phyloP scores from a whole-genome alignment of 2,888 invertebrate genomes.

The Ptychoptera albimana region DNA sequence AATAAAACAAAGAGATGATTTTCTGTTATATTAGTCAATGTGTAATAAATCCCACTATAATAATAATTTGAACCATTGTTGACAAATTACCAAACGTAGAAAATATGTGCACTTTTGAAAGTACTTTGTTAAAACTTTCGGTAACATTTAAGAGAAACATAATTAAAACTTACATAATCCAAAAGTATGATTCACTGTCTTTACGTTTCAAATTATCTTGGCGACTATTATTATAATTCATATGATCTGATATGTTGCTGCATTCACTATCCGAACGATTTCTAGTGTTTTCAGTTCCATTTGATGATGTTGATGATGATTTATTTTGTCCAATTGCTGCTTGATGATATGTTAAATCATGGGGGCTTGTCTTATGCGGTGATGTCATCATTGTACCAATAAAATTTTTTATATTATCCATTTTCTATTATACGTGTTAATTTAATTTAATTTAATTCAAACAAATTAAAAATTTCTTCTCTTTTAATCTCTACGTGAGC shows the following conservation, averaged over 20 bases:
- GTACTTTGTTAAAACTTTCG: no score
- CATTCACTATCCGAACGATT: conserved; percentile 7
- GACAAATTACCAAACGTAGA: no score
- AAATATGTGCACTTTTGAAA: no score
- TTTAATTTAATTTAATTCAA: no score
- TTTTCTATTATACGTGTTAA: neutral
- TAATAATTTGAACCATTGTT: no score
- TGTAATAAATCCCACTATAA: no score
- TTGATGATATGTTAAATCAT: neutral
- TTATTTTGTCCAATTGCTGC: neutral
- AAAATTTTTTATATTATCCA: conserved; percentile 7
- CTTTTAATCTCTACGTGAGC: no score
- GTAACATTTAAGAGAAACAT: neutral
- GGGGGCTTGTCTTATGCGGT: conserved; percentile 2
- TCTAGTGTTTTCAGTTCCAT: conserved; percentile 12
- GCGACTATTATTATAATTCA: neutral
- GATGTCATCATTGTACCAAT: conserved; percentile 3
- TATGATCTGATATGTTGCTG: neutral
- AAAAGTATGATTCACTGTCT: conserved; percentile 27
- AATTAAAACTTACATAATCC: conserved; percentile 24
- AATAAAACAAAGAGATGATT: no score
- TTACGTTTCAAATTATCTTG: conserved; percentile 17
- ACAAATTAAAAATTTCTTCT: no score
- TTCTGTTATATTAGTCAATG: no score
- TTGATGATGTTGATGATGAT: conserved; percentile 1